Evolutionary conservation across 2,888 invertebrate genomes (phyloP), one percentile per base, ranked within the genome.

Genomic region (Lasioglossum marginatum): DNA sequence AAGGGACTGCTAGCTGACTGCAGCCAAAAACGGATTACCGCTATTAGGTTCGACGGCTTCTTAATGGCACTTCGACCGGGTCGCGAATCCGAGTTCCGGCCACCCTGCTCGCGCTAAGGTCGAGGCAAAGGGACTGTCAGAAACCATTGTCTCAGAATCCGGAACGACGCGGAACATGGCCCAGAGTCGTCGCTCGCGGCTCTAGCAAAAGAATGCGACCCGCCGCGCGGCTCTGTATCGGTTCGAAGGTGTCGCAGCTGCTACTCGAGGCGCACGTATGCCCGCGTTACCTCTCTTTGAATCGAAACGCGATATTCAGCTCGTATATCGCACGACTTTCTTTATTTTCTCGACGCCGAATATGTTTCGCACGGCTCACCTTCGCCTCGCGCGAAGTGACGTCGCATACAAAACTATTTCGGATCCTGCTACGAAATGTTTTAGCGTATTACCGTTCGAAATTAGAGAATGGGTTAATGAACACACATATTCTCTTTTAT

Each of bases 1-100:
- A 68, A 66, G 68, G 60, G 27, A 14, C 60, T 23, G 52, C 19
- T 37, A 37, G 45, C 73, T 77, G 82, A 72, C 82, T 60, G 77
- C 37, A 45, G 77, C 66, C 81, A 72, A 80, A 79, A 89, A 82
- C 82, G 81, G 85, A 88, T 88, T 85, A 87, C 74, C 68, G 70
- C 77, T 75, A 72, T 80, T 79, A 79, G 37, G 71, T 73, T 66
- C 81, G 85, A 83, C 70, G 48, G 81, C 79, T 88, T 45, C 79
- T 82, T 70, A 77, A 82, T 74, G 75, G 80, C 78, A 27, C 71
- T 80, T 68, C 77, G 74, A 75, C 27, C 19, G 48, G 16, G 48
- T 66, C 74, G 75, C 10, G 79, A 52, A 60, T 75, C 78, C 78
- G 57, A 70, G 66, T 79, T 78, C 63, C 75, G 70, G 31, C 78